These are phyloP conservation scores for Babyrousa celebensis DNA, from an alignment of 2,797 vertebrate species.

Conservation along the genomic window DNA sequence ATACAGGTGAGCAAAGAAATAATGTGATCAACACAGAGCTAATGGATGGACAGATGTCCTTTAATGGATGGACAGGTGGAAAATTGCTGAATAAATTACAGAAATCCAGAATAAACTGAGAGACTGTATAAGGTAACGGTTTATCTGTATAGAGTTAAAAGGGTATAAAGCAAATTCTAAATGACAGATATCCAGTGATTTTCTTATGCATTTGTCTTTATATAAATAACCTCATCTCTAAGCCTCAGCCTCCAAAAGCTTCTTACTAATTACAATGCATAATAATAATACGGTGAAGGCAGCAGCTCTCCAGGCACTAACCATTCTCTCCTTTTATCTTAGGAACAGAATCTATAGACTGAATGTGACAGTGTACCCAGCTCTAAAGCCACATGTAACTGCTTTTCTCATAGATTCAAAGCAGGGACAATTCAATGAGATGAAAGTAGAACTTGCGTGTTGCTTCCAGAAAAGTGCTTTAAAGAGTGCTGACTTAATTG, in stretches of 20 bases:
- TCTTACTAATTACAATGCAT: neutral
- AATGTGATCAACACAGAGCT: neutral
- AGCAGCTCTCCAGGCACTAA: neutral
- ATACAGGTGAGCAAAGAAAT: neutral
- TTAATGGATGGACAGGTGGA: too few species aligned
- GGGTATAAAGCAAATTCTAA: neutral
- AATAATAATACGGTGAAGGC: neutral
- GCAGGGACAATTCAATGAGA: neutral
- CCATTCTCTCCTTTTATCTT: neutral
- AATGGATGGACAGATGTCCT: neutral
- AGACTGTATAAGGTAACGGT: neutral
- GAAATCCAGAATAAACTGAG: neutral
- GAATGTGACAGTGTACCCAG: neutral
- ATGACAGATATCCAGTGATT: neutral
- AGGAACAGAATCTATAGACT: neutral
- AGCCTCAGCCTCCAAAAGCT: neutral
- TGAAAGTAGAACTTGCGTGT: neutral
- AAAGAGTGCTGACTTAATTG: neutral
- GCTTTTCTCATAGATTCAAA: neutral
- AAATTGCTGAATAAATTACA: neutral
- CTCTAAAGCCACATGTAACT: neutral
- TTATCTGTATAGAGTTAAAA: neutral
- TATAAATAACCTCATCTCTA: neutral
- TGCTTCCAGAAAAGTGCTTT: neutral
- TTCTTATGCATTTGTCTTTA: conserved; percentile 13